These are phyloP conservation scores for Zelleria hepariella DNA, from an alignment of 2,888 invertebrate genomes.

Conservation along the genomic window DNA sequence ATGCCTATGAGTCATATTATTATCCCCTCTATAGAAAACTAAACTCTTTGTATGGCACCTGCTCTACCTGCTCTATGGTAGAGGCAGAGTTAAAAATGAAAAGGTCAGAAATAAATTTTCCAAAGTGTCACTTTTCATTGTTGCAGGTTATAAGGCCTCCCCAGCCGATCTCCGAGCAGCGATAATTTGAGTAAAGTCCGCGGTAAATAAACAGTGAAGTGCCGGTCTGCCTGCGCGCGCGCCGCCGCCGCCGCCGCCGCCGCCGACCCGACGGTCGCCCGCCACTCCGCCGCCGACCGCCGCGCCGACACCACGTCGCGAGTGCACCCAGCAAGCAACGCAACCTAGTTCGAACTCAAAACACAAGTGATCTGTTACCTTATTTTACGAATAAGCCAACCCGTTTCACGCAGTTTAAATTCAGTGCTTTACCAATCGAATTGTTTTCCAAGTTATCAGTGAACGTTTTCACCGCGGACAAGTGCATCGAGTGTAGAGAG, in stretches of 20 bases:
- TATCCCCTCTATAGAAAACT: neutral
- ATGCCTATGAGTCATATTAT: no score
- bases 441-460: constrained; percentile 16
- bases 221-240: constrained; percentile 23
- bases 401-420: neutral
- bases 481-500: constrained; percentile 57
- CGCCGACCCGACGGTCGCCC: constrained; percentile 16
- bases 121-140: constrained; percentile 8
- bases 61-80: neutral
- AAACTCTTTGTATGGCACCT: neutral
- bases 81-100: neutral
- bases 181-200: constrained; percentile 43
- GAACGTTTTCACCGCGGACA: constrained; percentile 38
- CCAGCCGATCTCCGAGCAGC: constrained; percentile 28
- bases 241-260: constrained; percentile 24
- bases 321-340: constrained; percentile 14
- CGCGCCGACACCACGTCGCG: constrained; percentile 32
- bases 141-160: neutral
- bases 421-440: neutral
- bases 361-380: neutral
- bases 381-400: neutral
- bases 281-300: constrained; percentile 43
- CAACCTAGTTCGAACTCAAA: neutral
- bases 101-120: neutral
- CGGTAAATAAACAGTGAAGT: constrained; percentile 14